Conservation (phyloP, 53 echinoderm and acorn worm species). For the Stichopus horrens region DNA sequence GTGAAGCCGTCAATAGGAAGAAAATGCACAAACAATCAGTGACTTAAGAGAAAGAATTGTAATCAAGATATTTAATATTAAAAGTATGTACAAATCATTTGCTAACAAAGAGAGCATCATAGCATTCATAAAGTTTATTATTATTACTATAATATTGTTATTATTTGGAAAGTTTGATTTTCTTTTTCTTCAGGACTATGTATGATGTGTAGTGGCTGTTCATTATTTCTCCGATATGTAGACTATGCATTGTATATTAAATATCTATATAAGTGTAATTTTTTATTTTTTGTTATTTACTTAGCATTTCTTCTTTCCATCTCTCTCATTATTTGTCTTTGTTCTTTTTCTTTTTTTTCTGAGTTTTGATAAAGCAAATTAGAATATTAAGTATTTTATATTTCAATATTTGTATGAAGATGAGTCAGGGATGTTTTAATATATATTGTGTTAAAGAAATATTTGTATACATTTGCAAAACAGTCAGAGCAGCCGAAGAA, state of each 20-base stretch:
- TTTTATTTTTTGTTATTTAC: background rate
- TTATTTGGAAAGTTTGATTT: background rate
- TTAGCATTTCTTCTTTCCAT: background rate
- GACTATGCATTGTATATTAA: slow-evolving; percentile 9
- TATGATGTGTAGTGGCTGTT: background rate
- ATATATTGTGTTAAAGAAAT: background rate
- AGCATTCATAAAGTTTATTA: too few relatives aligned
- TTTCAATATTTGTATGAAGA: slow-evolving; percentile 12
- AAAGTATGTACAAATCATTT: slow-evolving; percentile 2
- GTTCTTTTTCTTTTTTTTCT: background rate
- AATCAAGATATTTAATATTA: too few relatives aligned
- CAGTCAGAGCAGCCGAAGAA: too few relatives aligned
- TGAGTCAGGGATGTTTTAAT: slow-evolving; percentile 9
- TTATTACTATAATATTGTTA: background rate
- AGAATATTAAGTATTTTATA: background rate
- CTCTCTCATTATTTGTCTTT: background rate
- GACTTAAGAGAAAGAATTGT: too few relatives aligned
- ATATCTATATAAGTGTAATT: background rate
- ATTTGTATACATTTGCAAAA: background rate
- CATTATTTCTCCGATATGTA: background rate
- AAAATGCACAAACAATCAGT: too few relatives aligned
- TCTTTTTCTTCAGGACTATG: background rate
- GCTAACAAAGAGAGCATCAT: background rate
- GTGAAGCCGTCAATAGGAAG: too few relatives aligned
- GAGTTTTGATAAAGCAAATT: background rate